Evolutionary conservation across 2,797 vertebrate genomes (phyloP), one percentile per base, ranked within the genome.

Genomic region (Mastacembelus armatus): DNA sequence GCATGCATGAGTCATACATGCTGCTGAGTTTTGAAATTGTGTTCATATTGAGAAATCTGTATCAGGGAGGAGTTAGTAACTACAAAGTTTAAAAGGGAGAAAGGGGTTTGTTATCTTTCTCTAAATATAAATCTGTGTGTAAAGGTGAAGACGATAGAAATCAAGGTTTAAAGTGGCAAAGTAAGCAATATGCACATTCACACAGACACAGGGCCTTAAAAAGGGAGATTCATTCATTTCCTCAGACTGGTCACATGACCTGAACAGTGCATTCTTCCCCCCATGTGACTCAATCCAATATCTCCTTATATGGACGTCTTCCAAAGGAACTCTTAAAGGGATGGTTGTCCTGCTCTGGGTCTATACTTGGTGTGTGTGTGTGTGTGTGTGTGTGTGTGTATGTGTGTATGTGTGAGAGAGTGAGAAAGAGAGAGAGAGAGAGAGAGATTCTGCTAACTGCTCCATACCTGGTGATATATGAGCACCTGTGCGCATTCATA

Each of bases 241-340:
- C 86, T 88, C 76, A 66, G 59, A 77, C 24, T 78, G 81, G 83
- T 93, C 92, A 93, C 90, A 88, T 93, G 91, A 93, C 80, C 58
- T 33, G 32, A 60, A 61, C 69, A 58, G 69, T 62, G 73, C 90
- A 91, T 91, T 91, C 87, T 88, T 81, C 81, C 78, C 64, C 74
- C 87, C 92, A 94, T 89, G 93, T 94, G 93, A 93, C 90, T 67
- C 29, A 24, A 76, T 66, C 85, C 85, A 86, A 91, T 85, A 88
- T 92, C 82, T 85, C 93, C 93, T 90, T 94, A 92, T 93, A 92
- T 91, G 93, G 93, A 91, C 59, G 85, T 90, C 87, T 87, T 91
- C 89, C 90, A 91, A 92, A 88, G 84, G 68, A 83, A 60, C 85
- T 88, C 86, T 92, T 93, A 93, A 93, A 92, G 91, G 85, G 88